Conservation (phyloP, 2,113 vertebrate species). For the Bagarius yarrelli region DNA sequence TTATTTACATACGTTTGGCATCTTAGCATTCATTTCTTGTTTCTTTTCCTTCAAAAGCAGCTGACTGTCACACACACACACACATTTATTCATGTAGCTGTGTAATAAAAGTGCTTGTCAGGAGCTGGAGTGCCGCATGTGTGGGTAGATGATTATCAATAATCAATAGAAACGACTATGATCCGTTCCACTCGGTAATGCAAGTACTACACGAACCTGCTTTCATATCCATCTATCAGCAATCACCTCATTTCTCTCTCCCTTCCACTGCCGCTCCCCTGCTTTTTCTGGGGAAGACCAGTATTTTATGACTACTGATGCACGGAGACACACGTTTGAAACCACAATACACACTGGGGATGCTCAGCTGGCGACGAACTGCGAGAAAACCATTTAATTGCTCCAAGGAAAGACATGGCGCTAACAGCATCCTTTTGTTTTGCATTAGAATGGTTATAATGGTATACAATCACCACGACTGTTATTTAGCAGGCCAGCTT, state of each 20-base stretch:
- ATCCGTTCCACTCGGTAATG: slow-evolving; percentile 36
- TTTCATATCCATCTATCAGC: slow-evolving; percentile 30
- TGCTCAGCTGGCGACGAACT: slow-evolving; percentile 25
- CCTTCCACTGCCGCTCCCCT: background rate
- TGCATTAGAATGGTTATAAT: slow-evolving; percentile 58
- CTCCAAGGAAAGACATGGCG: slow-evolving; percentile 27
- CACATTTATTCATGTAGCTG: slow-evolving; percentile 12
- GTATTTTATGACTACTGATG: background rate
- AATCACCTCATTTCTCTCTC: background rate
- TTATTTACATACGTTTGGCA: slow-evolving; percentile 22
- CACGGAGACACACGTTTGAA: background rate
- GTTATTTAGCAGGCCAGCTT: slow-evolving; percentile 47
- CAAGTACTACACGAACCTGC: slow-evolving; percentile 35
- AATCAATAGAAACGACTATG: slow-evolving; percentile 62
- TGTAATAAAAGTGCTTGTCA: slow-evolving; percentile 46
- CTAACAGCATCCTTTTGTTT: slow-evolving; percentile 46
- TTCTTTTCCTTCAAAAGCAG: slow-evolving; percentile 46
- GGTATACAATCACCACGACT: slow-evolving; percentile 49
- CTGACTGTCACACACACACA: slow-evolving; percentile 32
- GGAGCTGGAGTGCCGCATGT: slow-evolving; percentile 17
- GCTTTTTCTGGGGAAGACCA: background rate
- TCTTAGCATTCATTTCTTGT: slow-evolving; percentile 25
- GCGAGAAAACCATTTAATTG: slow-evolving; percentile 51
- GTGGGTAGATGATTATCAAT: slow-evolving; percentile 60
- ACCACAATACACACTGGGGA: background rate